phyloP scores from a whole-genome alignment of 2,888 invertebrate species.

The Nomada fabriciana region DNA sequence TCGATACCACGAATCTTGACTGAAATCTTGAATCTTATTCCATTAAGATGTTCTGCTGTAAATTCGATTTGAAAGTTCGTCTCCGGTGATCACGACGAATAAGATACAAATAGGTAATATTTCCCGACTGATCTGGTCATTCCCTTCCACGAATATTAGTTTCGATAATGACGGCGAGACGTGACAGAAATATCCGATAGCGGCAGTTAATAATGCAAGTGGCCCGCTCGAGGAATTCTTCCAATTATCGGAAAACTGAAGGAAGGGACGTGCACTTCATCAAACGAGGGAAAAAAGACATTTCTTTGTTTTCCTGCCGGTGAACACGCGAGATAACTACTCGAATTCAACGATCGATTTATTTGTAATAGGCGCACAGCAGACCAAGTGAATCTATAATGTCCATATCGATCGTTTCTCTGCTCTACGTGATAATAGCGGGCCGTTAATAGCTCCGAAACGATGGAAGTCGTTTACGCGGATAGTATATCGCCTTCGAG shows the following conservation, averaged over 20 bases:
- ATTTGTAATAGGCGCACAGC: conserved; percentile 43
- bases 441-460: conserved; percentile 22
- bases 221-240: conserved; percentile 50
- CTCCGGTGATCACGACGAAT: background rate
- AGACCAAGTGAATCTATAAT: conserved; percentile 59
- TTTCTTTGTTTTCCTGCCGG: conserved; percentile 40
- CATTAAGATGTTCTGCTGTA: too few relatives aligned
- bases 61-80: background rate
- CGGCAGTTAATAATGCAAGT: conserved; percentile 58
- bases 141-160: conserved; percentile 4
- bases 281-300: conserved; percentile 33
- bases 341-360: conserved; percentile 36
- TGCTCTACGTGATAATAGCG: conserved; percentile 37
- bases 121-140: background rate
- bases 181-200: conserved; percentile 55
- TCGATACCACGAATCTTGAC: too few relatives aligned
- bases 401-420: conserved; percentile 42
- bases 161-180: conserved; percentile 23
- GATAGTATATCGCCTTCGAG: conserved; percentile 20
- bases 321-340: conserved; percentile 60
- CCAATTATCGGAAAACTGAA: conserved; percentile 62
- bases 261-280: conserved; percentile 38
- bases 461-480: conserved; percentile 39
- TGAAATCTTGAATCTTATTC: too few relatives aligned
- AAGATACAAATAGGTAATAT: conserved; percentile 4